Base-by-base conservation (phyloP, 2,797 vertebrate species). In the Poeciliopsis infans region DNA sequence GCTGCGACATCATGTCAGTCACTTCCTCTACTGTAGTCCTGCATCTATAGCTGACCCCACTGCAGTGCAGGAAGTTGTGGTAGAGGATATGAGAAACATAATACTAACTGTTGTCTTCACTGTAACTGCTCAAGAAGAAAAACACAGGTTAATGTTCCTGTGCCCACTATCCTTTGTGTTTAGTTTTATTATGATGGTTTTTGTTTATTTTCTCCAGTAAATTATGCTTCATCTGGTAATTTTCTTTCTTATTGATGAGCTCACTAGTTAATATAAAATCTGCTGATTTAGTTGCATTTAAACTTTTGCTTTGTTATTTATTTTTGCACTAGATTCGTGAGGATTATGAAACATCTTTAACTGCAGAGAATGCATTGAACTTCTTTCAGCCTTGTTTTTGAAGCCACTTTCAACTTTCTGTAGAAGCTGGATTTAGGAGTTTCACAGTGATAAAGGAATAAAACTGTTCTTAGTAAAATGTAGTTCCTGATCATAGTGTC, bases 11-110 rank as follows among this genome's bases (percentile, higher is more conserved):
- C 70, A 79, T 68, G 77, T 73, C 46, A 59, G 41, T 75, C 75
- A 78, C 78, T 78, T 82, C 84, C 64, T 83, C 75, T 74, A 28
- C 70, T 69, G 23, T 76, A 53, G 10, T 36, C 16, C 2, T 76
- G 31, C 20, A 23, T 71, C 23, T 69, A 10, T 51, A 77, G 28
- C 28, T 66, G 46, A 78, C 49, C 64, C 71, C 20, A 72, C 16
- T 43, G 69, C 59, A 79, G 47, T 55, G 31, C 49, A 68, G 75
- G 53, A 46, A 55, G 73, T 51, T 47, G 47, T 53, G 51, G 69
- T 36, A 72, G 59, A 74, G 72, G 61, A 25, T 74, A 49, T 83
- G 39, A 23, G 46, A 72, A 47, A 69, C 82, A 31, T 76, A 23
- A 43, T 20, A 47, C 31, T 16, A 20, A 15, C 46, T 23, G 10